A percentile compares a stretch with the other conserved stretches of the same genome.
Conservation (phyloP, 1,140 invertebrate genomes). For the Drosophila ercepeae region DNA sequence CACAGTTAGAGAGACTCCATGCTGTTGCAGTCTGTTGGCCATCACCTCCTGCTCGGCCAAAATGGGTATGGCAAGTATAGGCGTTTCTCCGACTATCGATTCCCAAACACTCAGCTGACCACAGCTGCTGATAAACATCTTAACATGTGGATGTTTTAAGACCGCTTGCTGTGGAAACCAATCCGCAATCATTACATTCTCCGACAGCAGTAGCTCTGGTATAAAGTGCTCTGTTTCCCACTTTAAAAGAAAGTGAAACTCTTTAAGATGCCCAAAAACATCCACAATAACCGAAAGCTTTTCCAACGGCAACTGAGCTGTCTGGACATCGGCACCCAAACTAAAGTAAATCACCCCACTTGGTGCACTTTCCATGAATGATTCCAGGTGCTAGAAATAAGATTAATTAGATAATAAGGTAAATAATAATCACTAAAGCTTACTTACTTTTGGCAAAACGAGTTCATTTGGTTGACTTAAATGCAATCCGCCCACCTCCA, state of each 20-base stretch:
- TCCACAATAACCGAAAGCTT: conserved; percentile 84
- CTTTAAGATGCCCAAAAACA: conserved; percentile 85
- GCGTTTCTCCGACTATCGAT: conserved; percentile 85
- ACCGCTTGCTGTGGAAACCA: conserved; percentile 90
- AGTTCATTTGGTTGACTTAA: conserved; percentile 22
- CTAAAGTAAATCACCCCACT: conserved; percentile 87
- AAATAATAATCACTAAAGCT: no score
- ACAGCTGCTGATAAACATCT: conserved; percentile 88
- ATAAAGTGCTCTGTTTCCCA: conserved; percentile 86
- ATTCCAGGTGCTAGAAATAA: conserved; percentile 71
- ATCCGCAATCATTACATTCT: conserved; percentile 87
- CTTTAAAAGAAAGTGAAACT: conserved; percentile 87
- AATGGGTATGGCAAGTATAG: conserved; percentile 87
- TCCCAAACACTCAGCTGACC: conserved; percentile 87
- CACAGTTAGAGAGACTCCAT: conserved; percentile 57
- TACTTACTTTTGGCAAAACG: conserved; percentile 57
- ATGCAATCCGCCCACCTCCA: conserved; percentile 86
- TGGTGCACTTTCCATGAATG: conserved; percentile 85
- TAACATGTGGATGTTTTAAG: conserved; percentile 85
- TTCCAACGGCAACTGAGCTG: conserved; percentile 85
- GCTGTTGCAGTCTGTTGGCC: conserved; percentile 78
- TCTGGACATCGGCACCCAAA: conserved; percentile 87
- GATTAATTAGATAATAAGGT: no score
- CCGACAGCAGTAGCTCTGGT: conserved; percentile 78
- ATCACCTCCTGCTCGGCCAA: conserved; percentile 86